These are phyloP conservation scores for Piscicola geometra DNA, from an alignment of 2,888 invertebrate genomes.

Conservation along the genomic window DNA sequence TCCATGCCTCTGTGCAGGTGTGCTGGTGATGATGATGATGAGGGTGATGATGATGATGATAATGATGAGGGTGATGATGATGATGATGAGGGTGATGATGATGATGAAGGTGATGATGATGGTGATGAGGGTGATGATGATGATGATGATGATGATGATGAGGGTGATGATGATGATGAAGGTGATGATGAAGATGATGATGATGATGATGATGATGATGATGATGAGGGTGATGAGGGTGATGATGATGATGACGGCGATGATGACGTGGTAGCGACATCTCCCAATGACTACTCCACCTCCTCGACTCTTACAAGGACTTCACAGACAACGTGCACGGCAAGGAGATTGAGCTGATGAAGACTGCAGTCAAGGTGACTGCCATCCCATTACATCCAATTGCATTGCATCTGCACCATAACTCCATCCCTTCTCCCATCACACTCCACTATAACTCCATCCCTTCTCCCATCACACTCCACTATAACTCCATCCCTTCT, in stretches of 20 bases:
- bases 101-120: neutral
- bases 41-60: neutral
- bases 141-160: neutral
- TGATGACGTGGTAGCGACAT: too few species aligned
- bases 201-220: neutral
- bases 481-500: too few species aligned
- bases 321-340: constrained; percentile 86
- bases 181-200: neutral
- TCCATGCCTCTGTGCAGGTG: constrained; percentile 91
- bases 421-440: too few species aligned
- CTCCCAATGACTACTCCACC: too few species aligned
- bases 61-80: constrained; percentile 2
- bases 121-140: neutral
- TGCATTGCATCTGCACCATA: too few species aligned
- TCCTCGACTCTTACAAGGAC: too few species aligned
- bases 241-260: constrained; percentile 45
- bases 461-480: too few species aligned
- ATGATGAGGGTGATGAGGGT: too few species aligned
- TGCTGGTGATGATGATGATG: constrained; percentile 7
- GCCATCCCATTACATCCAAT: too few species aligned
- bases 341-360: constrained; percentile 51
- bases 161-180: neutral
- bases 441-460: too few species aligned
- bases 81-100: neutral
- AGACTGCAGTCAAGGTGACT: constrained; percentile 37